Conservation (phyloP, 1,140 invertebrate genomes). For the Pomacea maculata region DNA sequence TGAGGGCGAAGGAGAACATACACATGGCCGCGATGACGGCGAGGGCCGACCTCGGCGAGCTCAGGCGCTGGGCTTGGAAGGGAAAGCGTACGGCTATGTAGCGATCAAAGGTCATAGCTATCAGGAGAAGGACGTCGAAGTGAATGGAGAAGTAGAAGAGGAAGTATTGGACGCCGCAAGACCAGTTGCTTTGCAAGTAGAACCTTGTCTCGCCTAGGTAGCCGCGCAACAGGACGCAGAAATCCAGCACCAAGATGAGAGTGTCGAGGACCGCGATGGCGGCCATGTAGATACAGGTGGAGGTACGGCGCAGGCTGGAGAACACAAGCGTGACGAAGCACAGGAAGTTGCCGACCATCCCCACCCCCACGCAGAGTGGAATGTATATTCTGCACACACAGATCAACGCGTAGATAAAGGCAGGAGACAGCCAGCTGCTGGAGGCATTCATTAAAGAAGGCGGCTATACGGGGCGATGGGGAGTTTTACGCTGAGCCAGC, state of each 20-base stretch:
- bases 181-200: slow-evolving; percentile 12
- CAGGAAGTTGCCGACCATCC: slow-evolving; percentile 49
- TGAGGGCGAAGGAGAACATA: slow-evolving; percentile 24
- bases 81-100: slow-evolving; percentile 48
- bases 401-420: too few relatives aligned
- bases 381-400: slow-evolving; percentile 12
- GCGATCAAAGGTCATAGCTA: slow-evolving; percentile 53
- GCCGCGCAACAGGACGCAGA: slow-evolving; percentile 16
- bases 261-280: slow-evolving; percentile 51
- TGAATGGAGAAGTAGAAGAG: slow-evolving; percentile 42
- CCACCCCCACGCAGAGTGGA: slow-evolving; percentile 44
- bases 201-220: slow-evolving; percentile 13
- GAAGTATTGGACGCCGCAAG: slow-evolving; percentile 34
- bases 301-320: slow-evolving; percentile 39
- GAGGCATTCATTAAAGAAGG: too few relatives aligned
- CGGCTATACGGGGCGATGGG: too few relatives aligned
- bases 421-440: too few relatives aligned
- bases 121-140: slow-evolving; percentile 46
- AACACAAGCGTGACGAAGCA: slow-evolving; percentile 46
- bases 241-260: slow-evolving; percentile 38
- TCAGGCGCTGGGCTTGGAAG: slow-evolving; percentile 33
- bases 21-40: slow-evolving; percentile 24
- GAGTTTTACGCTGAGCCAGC: too few relatives aligned
- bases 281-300: slow-evolving; percentile 56
- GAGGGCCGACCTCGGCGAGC: slow-evolving; percentile 24